Evolutionary conservation across 2,797 vertebrate species (phyloP).

Genomic region (Argentina silus): DNA sequence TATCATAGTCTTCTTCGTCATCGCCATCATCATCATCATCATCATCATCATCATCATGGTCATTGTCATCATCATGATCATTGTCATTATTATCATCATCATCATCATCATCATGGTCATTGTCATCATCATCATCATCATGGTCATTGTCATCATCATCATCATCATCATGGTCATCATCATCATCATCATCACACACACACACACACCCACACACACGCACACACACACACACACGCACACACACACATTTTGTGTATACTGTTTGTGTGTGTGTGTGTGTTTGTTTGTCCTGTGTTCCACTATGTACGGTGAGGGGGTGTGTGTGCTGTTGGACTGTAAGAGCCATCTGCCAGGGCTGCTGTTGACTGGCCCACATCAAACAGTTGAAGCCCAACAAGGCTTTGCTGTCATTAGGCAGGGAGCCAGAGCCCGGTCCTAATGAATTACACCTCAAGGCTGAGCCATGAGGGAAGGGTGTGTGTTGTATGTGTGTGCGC

Average conservation of each 20-base stretch:
- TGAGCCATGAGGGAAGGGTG: neutral
- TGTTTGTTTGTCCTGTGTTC: too few relatives aligned
- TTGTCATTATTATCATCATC: too few relatives aligned
- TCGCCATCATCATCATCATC: neutral
- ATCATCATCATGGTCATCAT: constrained; percentile 20
- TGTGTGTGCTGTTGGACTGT: neutral
- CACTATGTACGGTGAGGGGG: neutral
- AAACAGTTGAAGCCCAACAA: constrained; percentile 59
- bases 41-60: too few relatives aligned
- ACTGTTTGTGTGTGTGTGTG: neutral
- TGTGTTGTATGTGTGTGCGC: neutral
- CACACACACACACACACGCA: too few relatives aligned
- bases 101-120: too few relatives aligned
- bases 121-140: too few relatives aligned
- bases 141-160: too few relatives aligned
- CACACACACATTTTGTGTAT: too few relatives aligned
- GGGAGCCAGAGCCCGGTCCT: constrained; percentile 34
- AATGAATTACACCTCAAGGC: neutral
- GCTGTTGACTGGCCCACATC: constrained; percentile 55
- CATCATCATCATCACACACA: too few relatives aligned
- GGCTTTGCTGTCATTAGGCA: constrained; percentile 62
- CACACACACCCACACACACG: too few relatives aligned
- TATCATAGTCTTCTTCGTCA: neutral
- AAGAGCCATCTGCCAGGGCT: constrained; percentile 63
- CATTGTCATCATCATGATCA: too few relatives aligned